Conservation (phyloP, 2,113 vertebrate genomes). For the Stigmatopora argus region DNA sequence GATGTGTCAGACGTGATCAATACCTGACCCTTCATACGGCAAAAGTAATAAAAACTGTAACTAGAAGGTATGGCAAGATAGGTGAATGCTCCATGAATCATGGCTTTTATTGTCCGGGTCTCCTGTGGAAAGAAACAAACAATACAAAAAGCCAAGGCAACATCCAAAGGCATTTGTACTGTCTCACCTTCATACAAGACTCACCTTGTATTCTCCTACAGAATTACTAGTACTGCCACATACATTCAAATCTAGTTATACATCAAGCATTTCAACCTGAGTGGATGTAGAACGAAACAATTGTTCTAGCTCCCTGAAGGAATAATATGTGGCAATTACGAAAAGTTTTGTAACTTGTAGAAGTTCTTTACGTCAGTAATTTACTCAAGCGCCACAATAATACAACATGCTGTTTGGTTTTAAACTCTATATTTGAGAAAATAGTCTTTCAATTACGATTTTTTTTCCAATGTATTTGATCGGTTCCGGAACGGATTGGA, state of each 20-base stretch:
- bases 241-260: not conserved
- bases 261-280: not conserved
- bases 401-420: constrained; percentile 2
- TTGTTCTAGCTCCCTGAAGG: constrained; percentile 11
- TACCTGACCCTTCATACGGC: constrained; percentile 33
- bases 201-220: constrained; percentile 21
- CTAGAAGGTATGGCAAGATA: constrained; percentile 46
- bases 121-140: constrained; percentile 46
- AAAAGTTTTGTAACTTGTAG: not conserved
- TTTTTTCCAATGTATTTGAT: not conserved
- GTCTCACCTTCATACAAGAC: constrained; percentile 30
- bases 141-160: constrained; percentile 39
- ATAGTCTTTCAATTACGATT: not conserved
- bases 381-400: constrained; percentile 20
- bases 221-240: constrained; percentile 2
- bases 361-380: constrained; percentile 7
- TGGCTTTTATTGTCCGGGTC: constrained; percentile 63
- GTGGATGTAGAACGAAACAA: constrained; percentile 6
- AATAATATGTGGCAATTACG: constrained; percentile 18
- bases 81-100: constrained; percentile 54
- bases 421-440: constrained; percentile 1
- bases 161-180: constrained; percentile 43
- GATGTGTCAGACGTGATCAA: constrained; percentile 56
- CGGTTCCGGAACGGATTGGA: no score
- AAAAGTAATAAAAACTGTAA: constrained; percentile 63